Percentiles rank a stretch among this genome's conserved stretches.
Evolutionary conservation across 2,113 vertebrate genomes (phyloP).

Genomic region (Brachionichthys hirsutus): DNA sequence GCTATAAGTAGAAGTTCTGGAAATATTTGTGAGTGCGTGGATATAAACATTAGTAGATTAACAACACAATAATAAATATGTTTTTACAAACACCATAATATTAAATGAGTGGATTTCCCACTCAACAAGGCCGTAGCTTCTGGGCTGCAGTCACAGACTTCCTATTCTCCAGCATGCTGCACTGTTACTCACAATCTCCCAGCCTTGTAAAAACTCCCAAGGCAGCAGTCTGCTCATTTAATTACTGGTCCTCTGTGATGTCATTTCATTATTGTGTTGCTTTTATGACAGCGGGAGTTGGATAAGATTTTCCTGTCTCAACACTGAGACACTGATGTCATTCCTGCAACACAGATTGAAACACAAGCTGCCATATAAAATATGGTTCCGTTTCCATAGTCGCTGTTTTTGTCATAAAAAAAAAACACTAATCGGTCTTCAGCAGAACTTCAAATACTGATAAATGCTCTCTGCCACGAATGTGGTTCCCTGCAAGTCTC

Average conservation of each 20-base stretch:
- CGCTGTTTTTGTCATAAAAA: constrained; percentile 32
- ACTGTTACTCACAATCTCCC: constrained; percentile 42
- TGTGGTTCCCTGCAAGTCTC: constrained; percentile 5
- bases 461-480: neutral
- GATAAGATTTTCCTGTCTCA: constrained; percentile 70
- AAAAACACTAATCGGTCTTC: constrained; percentile 30
- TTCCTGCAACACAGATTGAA: constrained; percentile 63
- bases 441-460: constrained; percentile 17
- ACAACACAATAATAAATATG: constrained; percentile 1
- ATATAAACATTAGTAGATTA: neutral
- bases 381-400: constrained; percentile 17
- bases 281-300: constrained; percentile 61
- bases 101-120: constrained; percentile 12
- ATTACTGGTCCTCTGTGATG: constrained; percentile 65
- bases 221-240: constrained; percentile 68
- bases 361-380: constrained; percentile 65
- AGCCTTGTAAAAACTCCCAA: constrained; percentile 59
- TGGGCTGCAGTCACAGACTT: constrained; percentile 18
- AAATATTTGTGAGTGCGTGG: neutral
- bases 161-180: constrained; percentile 3
- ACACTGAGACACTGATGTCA: constrained; percentile 71
- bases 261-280: constrained; percentile 73
- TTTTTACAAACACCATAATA: neutral
- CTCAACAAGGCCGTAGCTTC: constrained; percentile 6
- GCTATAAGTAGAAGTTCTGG: neutral